Conservation (phyloP, 2,113 vertebrate species). For the Eidolon helvum region DNA sequence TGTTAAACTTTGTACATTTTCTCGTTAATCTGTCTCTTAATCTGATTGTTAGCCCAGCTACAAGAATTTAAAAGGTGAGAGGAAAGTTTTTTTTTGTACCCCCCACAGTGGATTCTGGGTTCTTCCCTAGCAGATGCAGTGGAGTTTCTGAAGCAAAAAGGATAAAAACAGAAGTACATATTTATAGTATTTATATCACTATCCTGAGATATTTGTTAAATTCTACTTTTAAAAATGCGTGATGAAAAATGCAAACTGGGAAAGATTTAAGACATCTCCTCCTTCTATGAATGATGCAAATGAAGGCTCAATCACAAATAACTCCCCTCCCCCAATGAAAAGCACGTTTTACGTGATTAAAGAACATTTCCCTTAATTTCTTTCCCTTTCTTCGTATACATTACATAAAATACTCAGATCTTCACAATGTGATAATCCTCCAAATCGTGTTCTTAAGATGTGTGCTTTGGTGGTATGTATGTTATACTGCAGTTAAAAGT, state of each 20-base stretch:
- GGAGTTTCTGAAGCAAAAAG: slow-evolving; percentile 41
- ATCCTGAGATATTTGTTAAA: slow-evolving; percentile 25
- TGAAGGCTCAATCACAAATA: neutral
- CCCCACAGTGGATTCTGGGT: neutral
- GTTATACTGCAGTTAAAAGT: slow-evolving; percentile 28
- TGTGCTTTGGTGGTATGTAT: neutral
- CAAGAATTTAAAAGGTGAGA: neutral
- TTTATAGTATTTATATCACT: neutral
- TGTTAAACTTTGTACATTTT: neutral
- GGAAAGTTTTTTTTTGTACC: neutral
- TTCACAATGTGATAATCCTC: neutral
- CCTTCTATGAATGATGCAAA: slow-evolving; percentile 28
- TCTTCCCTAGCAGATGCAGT: neutral
- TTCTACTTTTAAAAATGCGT: neutral
- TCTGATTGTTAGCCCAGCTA: neutral
- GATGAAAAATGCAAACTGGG: neutral
- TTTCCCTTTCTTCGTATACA: neutral
- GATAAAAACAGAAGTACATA: neutral
- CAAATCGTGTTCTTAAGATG: neutral
- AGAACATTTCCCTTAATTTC: neutral
- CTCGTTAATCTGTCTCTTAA: neutral
- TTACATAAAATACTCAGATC: neutral
- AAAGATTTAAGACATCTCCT: neutral
- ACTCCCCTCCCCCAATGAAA: neutral
- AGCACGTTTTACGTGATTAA: neutral